Evolutionary conservation across 2,113 vertebrate genomes (phyloP), one percentile per base, ranked within the genome.

Genomic region (Glaucidium brasilianum): DNA sequence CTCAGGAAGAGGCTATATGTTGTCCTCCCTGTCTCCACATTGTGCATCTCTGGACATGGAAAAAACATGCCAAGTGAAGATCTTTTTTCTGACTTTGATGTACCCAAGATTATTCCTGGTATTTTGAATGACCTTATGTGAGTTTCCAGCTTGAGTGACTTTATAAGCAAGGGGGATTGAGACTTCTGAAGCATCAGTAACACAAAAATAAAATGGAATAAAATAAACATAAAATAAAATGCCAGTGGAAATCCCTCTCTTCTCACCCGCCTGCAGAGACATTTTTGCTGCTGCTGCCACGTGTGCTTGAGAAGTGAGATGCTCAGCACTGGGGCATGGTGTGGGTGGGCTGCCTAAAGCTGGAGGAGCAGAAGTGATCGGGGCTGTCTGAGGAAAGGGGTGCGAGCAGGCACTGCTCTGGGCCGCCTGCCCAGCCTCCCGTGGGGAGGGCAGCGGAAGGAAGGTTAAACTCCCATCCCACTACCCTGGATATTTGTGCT

Each of bases 221-320:
- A 91, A 91, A 80, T 12, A 86, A 76, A 72, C 20, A 19, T 5
- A 64, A 89, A 88, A 43, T 23, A 50, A 88, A 88, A 37, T 52
- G 29, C 41, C 53, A 76, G 80, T 56, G 76, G 69, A 91, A 94
- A 95, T 62, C 14, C 34, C 20, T 92, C 32, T 85, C 32, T 86
- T 79, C 49, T 88, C 86, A 64, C 68, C 52, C 1, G 1, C 41
- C 52, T 67, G 64, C 75, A 94, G 84, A 90, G 58, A 39, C 47
- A 58, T 19, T 94, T 39, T 11, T 88, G 55, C 50, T 74, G n/a
- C 37, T 29, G 32, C 66, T 62, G 67, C 41, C 86, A 55, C 2
- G 1, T 64, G 35, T 66, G 45, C 27, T 32, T 62, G 73, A 83
- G 75, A 64, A 88, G 71, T 8, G 47, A 72, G 75, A n/a, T 67